A percentile compares a stretch with the other conserved stretches of the same genome.
Evolutionary conservation across 2,888 invertebrate genomes (phyloP).

Genomic region (Pediacus dermestoides): DNA sequence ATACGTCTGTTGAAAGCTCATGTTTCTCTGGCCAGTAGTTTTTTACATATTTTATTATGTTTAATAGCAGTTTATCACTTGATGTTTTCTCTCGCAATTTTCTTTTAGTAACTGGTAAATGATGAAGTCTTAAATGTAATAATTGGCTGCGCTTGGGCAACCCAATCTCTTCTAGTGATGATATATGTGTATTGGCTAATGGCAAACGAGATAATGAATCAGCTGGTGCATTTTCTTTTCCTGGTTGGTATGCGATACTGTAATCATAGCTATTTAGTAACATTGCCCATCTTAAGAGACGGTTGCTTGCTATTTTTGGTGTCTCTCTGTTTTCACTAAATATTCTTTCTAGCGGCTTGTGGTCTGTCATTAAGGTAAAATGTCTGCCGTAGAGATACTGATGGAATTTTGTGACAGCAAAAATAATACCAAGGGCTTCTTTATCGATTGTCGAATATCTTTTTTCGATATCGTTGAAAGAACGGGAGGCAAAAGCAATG

Average conservation of each 20-base stretch:
- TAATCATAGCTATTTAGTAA: conserved; percentile 14
- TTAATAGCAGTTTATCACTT: conserved; percentile 5
- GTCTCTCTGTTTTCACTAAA: conserved; percentile 13
- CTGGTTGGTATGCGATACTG: conserved; percentile 9
- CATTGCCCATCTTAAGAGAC: conserved; percentile 17
- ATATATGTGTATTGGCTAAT: conserved; percentile 4
- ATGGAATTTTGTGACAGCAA: conserved; percentile 15
- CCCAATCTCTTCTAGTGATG: conserved; percentile 10
- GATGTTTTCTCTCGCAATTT: conserved; percentile 9
- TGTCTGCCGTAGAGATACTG: conserved; percentile 13
- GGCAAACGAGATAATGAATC: conserved; percentile 13
- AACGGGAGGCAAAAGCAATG: conserved; percentile 20
- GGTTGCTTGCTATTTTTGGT: conserved; percentile 14
- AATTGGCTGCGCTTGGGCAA: too few relatives aligned
- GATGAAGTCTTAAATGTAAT: too few relatives aligned
- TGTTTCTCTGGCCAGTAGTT: conserved; percentile 14
- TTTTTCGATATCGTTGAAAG: conserved; percentile 14
- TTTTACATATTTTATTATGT: conserved; percentile 9
- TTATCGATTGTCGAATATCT: conserved; percentile 19
- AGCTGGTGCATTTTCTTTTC: conserved; percentile 15
- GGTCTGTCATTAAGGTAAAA: conserved; percentile 15
- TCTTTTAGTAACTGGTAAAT: too few relatives aligned
- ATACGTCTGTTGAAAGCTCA: conserved; percentile 8
- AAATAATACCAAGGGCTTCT: conserved; percentile 20
- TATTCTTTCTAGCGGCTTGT: conserved; percentile 16